A percentile compares a stretch with the other conserved stretches of the same genome.
These are phyloP conservation scores for Sebastes alutus DNA, from an alignment of 2,797 vertebrate species.

Conservation along the genomic window DNA sequence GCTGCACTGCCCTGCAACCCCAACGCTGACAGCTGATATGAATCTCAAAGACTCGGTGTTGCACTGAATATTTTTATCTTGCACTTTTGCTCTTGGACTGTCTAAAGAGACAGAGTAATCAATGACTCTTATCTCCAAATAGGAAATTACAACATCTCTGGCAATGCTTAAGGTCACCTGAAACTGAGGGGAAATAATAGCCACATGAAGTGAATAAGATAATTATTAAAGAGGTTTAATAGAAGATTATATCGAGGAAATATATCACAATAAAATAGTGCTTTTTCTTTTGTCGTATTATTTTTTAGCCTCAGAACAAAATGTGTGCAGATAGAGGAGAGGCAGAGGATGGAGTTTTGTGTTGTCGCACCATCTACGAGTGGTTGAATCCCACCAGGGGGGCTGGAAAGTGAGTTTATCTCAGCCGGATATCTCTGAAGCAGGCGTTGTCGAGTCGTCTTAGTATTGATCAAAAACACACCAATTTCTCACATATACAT, in stretches of 20 bases:
- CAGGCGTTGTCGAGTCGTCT: background rate
- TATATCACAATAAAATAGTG: background rate
- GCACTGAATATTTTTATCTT: conserved; percentile 48
- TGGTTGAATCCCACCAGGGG: conserved; percentile 18
- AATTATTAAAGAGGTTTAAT: conserved; percentile 12
- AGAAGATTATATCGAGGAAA: background rate
- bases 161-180: conserved; percentile 12
- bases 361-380: conserved; percentile 36
- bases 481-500: background rate
- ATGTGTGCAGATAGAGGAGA: background rate
- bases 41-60: conserved; percentile 36
- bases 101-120: conserved; percentile 46
- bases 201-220: background rate
- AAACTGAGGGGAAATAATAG: background rate
- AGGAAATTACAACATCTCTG: conserved; percentile 40
- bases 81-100: conserved; percentile 40
- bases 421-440: conserved; percentile 30
- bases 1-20: conserved; percentile 45
- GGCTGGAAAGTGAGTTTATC: conserved; percentile 12
- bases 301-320: conserved; percentile 10
- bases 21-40: conserved; percentile 40
- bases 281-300: background rate
- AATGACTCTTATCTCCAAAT: conserved; percentile 38
- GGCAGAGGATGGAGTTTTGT: conserved; percentile 13
- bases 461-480: background rate